A percentile compares a stretch with the other conserved stretches of the same genome.
Conservation (phyloP, 23 tunicate species). For the Trididemnum nubilum region DNA sequence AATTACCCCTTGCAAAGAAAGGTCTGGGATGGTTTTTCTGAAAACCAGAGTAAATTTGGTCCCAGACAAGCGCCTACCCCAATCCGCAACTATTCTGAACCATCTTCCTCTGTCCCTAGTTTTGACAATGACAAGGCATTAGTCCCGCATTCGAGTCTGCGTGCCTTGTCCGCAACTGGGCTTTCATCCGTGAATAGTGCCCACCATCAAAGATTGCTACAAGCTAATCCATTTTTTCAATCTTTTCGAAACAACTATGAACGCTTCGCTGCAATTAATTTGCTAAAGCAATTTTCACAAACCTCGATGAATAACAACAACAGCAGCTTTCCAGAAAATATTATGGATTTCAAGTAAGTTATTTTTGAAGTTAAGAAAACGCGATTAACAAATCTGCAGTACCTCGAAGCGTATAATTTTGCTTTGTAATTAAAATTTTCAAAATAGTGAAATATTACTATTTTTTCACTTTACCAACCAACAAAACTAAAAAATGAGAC, state of each 20-base stretch:
- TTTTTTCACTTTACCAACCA: too few relatives aligned
- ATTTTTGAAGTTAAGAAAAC: too few relatives aligned
- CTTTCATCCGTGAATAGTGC: background rate
- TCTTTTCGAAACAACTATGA: constrained; percentile 45
- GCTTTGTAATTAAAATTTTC: too few relatives aligned
- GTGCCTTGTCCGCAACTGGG: background rate
- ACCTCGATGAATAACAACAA: background rate
- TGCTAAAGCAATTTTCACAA: background rate
- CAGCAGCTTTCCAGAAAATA: background rate
- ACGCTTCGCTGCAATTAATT: constrained; percentile 46
- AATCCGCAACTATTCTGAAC: background rate
- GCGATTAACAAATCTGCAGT: too few relatives aligned
- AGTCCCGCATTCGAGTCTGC: background rate
- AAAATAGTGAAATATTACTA: too few relatives aligned
- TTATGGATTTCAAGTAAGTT: constrained; percentile 1
- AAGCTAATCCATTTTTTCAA: constrained; percentile 67
- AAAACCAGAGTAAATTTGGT: background rate
- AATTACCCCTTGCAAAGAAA: background rate
- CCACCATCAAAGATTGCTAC: constrained; percentile 69
- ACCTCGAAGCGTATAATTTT: too few relatives aligned
- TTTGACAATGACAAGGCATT: background rate
- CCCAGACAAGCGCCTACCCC: background rate
- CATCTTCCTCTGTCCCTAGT: background rate
- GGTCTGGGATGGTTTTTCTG: background rate
- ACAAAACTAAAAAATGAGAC: too few relatives aligned